Base-by-base conservation (phyloP, 2,888 invertebrate genomes). In the Chymomyza procnemis region DNA sequence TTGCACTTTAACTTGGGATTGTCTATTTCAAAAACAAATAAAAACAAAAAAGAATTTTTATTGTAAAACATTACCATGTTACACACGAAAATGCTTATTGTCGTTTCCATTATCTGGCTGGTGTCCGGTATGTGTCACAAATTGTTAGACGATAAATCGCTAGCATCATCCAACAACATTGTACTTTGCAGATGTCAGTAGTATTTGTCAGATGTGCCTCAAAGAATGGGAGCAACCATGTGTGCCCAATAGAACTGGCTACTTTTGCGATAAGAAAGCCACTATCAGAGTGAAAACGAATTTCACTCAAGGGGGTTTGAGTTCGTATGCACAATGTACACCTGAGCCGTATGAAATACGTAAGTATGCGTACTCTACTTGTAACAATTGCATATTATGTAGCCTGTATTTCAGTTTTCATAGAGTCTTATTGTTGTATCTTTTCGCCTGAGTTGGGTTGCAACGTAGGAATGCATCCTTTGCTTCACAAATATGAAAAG, bases 381-480 rank as follows among this genome's bases (percentile, higher is more conserved):
- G 14, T n/a, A 47, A 14, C 16, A 14, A n/a, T 0, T n/a, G 4
- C 4, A 18, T 50, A 18, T n/a, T n/a, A n/a, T n/a, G n/a, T n/a
- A n/a, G n/a, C n/a, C 0, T 3, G 0, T 30, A 41, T 19, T 57
- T 1, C 56, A 76, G 76, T 16, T 0, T 26, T 14, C 4, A 14
- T 69, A 8, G 14, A 55, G 0, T 47, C 48, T 1, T 67, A 41
- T 26, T 80, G 81, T 26, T 80, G 79, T 47, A 61, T 80, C 4
- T 79, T 67, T 60, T 80, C 80, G 0, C 12, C 16, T 0, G 0
- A 6, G 0, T 0, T 48, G 1, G 79, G 80, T 4, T 80, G 79
- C 26, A 66, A 70, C 12, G 9, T 60, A 4, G 69, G 68, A 2
- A 0, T 78, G 2, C 52, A 71, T 50, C 59, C 66, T 0, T 0